These are phyloP conservation scores for Drosophila baimaii DNA, from an alignment of 1,140 invertebrate genomes.

Conservation along the genomic window DNA sequence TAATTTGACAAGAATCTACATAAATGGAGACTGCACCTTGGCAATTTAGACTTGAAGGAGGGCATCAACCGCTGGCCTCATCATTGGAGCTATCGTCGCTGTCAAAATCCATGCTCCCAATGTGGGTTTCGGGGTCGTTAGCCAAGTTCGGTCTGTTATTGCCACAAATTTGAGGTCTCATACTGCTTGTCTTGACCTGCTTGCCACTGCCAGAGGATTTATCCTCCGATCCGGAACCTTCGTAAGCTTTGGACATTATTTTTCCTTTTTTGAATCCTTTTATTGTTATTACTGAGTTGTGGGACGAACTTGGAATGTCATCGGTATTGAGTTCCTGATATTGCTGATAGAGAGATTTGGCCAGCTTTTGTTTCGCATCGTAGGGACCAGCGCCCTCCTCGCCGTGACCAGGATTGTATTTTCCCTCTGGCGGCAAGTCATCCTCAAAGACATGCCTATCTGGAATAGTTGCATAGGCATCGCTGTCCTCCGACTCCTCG, in stretches of 20 bases:
- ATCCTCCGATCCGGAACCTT: background rate
- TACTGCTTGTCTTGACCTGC: background rate
- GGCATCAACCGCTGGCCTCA: background rate
- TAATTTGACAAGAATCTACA: background rate
- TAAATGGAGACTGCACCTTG: background rate
- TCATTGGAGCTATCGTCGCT: slow-evolving; percentile 8
- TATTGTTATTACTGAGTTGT: no score
- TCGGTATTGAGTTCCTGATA: background rate
- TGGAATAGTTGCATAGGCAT: slow-evolving; percentile 58
- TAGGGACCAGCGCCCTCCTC: slow-evolving; percentile 52
- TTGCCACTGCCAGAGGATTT: background rate
- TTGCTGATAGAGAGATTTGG: slow-evolving; percentile 9
- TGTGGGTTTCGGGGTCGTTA: slow-evolving; percentile 36
- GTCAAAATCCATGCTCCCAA: slow-evolving; percentile 1
- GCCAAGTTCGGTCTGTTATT: background rate
- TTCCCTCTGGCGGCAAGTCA: slow-evolving; percentile 36
- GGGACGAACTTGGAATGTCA: background rate
- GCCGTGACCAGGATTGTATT: slow-evolving; percentile 40
- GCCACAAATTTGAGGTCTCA: no score
- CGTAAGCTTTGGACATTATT: background rate
- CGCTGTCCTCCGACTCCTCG: slow-evolving; percentile 29
- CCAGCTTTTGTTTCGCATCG: slow-evolving; percentile 2
- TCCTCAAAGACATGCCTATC: slow-evolving; percentile 66
- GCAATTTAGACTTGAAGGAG: background rate
- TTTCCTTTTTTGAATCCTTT: background rate